Evolutionary conservation across 2,888 invertebrate species (phyloP).

Genomic region (Apotomis capreana): DNA sequence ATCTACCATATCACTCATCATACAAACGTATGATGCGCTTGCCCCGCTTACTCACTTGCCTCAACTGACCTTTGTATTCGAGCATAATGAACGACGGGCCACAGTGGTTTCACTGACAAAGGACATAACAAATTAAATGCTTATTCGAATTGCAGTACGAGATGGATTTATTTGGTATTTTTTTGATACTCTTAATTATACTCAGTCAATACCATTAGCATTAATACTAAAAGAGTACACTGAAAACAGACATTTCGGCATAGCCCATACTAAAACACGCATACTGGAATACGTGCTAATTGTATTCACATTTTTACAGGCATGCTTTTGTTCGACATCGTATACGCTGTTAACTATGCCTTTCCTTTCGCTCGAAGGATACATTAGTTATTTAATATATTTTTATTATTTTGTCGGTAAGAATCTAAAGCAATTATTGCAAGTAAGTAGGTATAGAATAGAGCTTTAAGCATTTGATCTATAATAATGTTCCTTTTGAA

Average conservation of each 20-base stretch:
- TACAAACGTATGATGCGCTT: too few species aligned
- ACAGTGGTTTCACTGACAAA: slow-evolving; percentile 15
- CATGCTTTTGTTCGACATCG: slow-evolving; percentile 44
- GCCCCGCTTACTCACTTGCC: too few species aligned
- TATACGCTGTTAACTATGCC: slow-evolving; percentile 44
- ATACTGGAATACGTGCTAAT: slow-evolving; percentile 35
- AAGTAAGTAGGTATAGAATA: slow-evolving; percentile 36
- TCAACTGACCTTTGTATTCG: too few species aligned
- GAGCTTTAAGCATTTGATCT: slow-evolving; percentile 52
- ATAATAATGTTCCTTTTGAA: slow-evolving; percentile 54
- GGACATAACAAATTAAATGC: slow-evolving; percentile 71
- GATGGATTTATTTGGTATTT: slow-evolving; percentile 54
- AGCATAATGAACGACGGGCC: background rate
- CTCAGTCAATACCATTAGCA: slow-evolving; percentile 75
- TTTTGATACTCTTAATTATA: slow-evolving; percentile 72
- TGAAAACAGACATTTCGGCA: slow-evolving; percentile 48
- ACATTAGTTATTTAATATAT: slow-evolving; percentile 23
- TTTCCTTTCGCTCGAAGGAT: slow-evolving; percentile 6
- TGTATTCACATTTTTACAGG: slow-evolving; percentile 38
- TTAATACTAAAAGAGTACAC: slow-evolving; percentile 65
- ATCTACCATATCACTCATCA: too few species aligned
- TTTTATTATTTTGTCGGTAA: slow-evolving; percentile 43
- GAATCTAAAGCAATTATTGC: slow-evolving; percentile 26
- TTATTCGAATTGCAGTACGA: slow-evolving; percentile 69
- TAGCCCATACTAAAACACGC: slow-evolving; percentile 38